Percentiles rank a stretch among this genome's conserved stretches.
Evolutionary conservation across 2,113 vertebrate genomes (phyloP).

Genomic region (Prionailurus viverrinus): DNA sequence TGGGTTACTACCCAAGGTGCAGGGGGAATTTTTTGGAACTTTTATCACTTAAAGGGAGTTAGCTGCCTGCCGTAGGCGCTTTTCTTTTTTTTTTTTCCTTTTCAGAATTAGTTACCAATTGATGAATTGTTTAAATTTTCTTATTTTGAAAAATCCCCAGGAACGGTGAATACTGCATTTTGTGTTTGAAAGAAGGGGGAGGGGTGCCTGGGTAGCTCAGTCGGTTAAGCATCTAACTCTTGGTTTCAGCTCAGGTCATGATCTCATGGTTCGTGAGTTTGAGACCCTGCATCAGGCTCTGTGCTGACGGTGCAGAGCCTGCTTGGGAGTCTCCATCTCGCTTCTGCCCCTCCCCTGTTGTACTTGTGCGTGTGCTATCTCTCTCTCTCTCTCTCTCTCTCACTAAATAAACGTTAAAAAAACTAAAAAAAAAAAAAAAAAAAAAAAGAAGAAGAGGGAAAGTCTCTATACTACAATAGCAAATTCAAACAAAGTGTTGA

Average conservation of each 20-base stretch:
- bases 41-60: constrained; percentile 3
- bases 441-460: neutral
- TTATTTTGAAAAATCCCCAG: neutral
- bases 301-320: neutral
- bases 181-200: neutral
- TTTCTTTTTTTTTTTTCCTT: neutral
- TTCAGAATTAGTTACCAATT: neutral
- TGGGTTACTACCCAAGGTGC: neutral
- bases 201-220: neutral
- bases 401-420: neutral
- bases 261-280: neutral
- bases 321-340: neutral
- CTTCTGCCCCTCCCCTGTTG: neutral
- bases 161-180: neutral
- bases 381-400: neutral
- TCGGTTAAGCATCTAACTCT: neutral
- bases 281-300: neutral
- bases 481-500: neutral
- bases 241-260: neutral
- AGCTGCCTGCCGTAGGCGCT: neutral
- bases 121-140: neutral
- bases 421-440: neutral
- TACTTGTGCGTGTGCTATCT: neutral
- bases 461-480: neutral
- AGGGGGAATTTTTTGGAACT: neutral